Evolutionary conservation across 2,888 invertebrate genomes (phyloP).

Genomic region (Zelleria hepariella): DNA sequence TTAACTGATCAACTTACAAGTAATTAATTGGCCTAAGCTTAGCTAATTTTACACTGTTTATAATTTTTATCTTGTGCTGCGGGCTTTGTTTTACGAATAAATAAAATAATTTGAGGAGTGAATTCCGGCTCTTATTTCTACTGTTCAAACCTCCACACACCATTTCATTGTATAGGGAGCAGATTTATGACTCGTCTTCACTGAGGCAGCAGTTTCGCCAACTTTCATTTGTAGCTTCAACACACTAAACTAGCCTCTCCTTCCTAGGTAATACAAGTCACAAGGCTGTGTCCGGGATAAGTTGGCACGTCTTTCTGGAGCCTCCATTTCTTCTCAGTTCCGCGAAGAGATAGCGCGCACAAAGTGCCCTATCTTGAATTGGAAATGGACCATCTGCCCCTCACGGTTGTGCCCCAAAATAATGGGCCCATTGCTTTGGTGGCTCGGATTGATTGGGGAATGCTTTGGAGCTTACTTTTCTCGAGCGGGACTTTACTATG

Average conservation of each 20-base stretch:
- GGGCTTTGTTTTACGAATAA: too few relatives aligned
- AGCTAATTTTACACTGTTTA: too few relatives aligned
- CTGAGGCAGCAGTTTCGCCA: background rate
- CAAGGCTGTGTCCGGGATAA: background rate
- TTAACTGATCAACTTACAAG: too few relatives aligned
- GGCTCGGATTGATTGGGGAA: background rate
- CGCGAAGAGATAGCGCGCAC: background rate
- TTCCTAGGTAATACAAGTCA: background rate
- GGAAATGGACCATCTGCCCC: background rate
- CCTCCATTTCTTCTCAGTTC: conserved; percentile 1
- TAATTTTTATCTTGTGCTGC: too few relatives aligned
- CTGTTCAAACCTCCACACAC: background rate
- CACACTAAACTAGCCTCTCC: background rate
- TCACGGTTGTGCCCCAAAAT: background rate
- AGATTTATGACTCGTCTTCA: background rate
- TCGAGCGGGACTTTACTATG: too few relatives aligned
- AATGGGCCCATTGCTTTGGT: background rate
- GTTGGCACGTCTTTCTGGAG: background rate
- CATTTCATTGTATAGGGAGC: background rate
- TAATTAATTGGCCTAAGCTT: too few relatives aligned
- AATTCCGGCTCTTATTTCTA: background rate
- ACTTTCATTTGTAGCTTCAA: background rate
- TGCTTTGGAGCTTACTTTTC: too few relatives aligned
- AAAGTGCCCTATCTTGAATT: background rate
- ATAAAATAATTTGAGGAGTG: background rate